A percentile compares a stretch with the other conserved stretches of the same genome.
phyloP scores from a whole-genome alignment of 2,888 invertebrate species.

The Caenorhabditis zanzibari region DNA sequence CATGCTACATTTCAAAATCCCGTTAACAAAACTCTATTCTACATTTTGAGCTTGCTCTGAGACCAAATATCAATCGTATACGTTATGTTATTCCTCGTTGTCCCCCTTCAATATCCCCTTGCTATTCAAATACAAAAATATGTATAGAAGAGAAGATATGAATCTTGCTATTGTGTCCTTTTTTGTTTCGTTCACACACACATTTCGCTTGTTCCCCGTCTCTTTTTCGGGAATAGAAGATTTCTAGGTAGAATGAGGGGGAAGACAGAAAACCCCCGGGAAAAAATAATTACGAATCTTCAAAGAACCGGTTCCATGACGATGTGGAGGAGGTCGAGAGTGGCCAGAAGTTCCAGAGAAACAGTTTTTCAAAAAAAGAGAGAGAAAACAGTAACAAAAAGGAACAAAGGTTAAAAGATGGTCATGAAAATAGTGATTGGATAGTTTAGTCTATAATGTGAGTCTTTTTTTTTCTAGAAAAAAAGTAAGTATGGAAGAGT shows the following conservation, averaged over 20 bases:
- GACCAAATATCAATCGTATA: background rate
- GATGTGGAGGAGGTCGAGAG: conserved; percentile 21
- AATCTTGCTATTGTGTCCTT: conserved; percentile 30
- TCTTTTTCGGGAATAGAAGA: conserved; percentile 14
- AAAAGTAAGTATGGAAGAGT: background rate
- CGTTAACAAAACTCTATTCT: background rate
- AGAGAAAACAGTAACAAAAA: background rate
- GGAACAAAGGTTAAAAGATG: conserved; percentile 21
- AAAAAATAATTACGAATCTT: conserved; percentile 52
- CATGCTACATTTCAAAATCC: background rate
- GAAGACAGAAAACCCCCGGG: background rate
- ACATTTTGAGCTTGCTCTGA: background rate
- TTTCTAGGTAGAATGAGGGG: background rate
- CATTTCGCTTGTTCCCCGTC: background rate
- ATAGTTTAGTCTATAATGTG: conserved; percentile 7
- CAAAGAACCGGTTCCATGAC: conserved; percentile 32
- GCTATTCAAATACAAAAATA: conserved; percentile 20
- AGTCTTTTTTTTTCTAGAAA: background rate
- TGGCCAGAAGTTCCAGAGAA: conserved; percentile 40
- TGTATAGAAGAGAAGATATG: background rate
- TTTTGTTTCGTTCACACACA: conserved; percentile 41
- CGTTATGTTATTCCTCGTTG: background rate
- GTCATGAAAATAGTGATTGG: conserved; percentile 20
- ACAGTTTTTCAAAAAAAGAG: conserved; percentile 7
- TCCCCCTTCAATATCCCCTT: background rate